These are phyloP conservation scores for Cartodere bifasciata DNA, from an alignment of 2,888 invertebrate genomes.

Conservation along the genomic window DNA sequence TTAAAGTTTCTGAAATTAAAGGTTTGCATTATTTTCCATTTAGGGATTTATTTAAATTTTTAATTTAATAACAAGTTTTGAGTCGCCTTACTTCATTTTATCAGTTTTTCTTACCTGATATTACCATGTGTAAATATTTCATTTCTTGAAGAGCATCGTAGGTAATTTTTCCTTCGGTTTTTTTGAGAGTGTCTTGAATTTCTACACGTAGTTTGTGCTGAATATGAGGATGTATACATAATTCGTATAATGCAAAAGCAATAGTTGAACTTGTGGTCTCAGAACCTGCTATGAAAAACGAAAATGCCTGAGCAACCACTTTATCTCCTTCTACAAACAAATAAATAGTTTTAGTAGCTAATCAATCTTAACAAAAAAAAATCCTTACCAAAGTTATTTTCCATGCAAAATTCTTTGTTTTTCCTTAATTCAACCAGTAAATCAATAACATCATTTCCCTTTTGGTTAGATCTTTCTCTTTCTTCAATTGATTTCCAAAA, in stretches of 20 bases:
- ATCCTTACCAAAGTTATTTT: constrained; percentile 19
- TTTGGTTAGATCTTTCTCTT: constrained; percentile 16
- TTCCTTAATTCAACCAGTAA: constrained; percentile 41
- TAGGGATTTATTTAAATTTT: not conserved
- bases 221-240: constrained; percentile 39
- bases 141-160: constrained; percentile 42
- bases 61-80: not conserved
- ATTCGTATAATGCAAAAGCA: constrained; percentile 42
- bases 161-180: constrained; percentile 33
- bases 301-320: constrained; percentile 44
- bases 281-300: constrained; percentile 48
- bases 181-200: constrained; percentile 32
- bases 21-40: not conserved
- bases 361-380: constrained; percentile 35
- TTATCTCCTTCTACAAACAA: constrained; percentile 38
- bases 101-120: constrained; percentile 36
- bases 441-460: constrained; percentile 44
- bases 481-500: constrained; percentile 23
- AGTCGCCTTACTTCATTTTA: not conserved
- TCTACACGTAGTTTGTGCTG: constrained; percentile 41
- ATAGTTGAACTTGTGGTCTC: constrained; percentile 48
- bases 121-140: constrained; percentile 44
- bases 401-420: constrained; percentile 25
- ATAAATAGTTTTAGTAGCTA: constrained; percentile 23
- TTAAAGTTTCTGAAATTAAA: constrained; percentile 19